Percentiles rank a stretch among this genome's conserved stretches.
These are phyloP conservation scores for Latrodectus elegans DNA, from an alignment of 2,888 invertebrate species.

Conservation along the genomic window DNA sequence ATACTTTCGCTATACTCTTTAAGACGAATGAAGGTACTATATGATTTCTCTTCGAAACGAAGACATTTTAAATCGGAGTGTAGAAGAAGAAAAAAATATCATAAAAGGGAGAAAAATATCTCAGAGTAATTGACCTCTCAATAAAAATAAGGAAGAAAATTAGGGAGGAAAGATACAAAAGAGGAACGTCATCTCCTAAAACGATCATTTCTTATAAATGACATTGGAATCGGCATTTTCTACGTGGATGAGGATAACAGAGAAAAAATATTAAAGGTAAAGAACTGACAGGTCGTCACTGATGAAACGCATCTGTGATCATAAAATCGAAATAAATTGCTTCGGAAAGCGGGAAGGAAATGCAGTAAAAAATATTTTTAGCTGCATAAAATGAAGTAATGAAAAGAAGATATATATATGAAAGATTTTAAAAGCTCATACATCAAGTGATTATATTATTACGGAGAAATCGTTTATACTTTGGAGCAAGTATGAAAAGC, in stretches of 20 bases:
- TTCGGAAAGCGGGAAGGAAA: constrained; percentile 45
- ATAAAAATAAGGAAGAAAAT: constrained; percentile 13
- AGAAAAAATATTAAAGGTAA: constrained; percentile 15
- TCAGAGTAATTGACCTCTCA: constrained; percentile 55
- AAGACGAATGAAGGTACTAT: too few species aligned
- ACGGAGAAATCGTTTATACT: constrained; percentile 21
- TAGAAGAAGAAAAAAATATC: too few species aligned
- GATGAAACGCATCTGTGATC: constrained; percentile 56
- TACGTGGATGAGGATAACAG: neutral
- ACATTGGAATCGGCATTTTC: constrained; percentile 53
- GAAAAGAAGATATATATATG: constrained; percentile 29
- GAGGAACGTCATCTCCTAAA: constrained; percentile 24
- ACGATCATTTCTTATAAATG: constrained; percentile 59
- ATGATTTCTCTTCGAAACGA: too few species aligned
- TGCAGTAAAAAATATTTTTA: constrained; percentile 10
- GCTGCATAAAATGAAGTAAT: constrained; percentile 2
- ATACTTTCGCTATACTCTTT: too few species aligned
- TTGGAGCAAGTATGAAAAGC: constrained; percentile 17
- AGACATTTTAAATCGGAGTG: too few species aligned
- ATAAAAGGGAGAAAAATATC: neutral
- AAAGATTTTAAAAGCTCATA: constrained; percentile 50
- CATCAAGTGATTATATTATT: constrained; percentile 47
- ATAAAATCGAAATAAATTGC: constrained; percentile 63
- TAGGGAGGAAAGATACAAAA: constrained; percentile 23
- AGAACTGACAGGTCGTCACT: constrained; percentile 49